phyloP scores from a whole-genome alignment of 92 coral and sea anemone species.

The Paramuricea clavata region DNA sequence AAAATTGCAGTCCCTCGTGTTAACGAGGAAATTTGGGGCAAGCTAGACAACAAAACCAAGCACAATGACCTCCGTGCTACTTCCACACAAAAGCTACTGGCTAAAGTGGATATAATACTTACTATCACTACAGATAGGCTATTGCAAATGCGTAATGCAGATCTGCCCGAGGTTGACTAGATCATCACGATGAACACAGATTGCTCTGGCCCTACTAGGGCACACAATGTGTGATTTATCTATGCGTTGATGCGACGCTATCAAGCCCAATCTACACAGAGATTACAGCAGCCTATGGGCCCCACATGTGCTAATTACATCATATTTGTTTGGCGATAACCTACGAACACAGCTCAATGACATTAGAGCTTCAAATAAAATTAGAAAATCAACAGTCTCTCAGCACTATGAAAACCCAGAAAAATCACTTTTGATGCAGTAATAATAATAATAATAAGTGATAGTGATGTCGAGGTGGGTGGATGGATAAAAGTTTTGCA shows the following conservation, averaged over 20 bases:
- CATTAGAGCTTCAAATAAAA: conserved; percentile 41
- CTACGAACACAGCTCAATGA: conserved; percentile 54
- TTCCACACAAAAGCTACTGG: conserved; percentile 9
- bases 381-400: neutral
- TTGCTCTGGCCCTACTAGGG: conserved; percentile 65
- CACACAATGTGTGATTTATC: conserved; percentile 50
- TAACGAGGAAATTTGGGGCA: conserved; percentile 30
- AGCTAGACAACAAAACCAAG: neutral
- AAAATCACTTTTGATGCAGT: conserved; percentile 57
- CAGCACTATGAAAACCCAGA: neutral
- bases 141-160: conserved; percentile 10
- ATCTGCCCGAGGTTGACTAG: conserved; percentile 42
- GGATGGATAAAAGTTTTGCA: no score
- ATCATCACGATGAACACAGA: conserved; percentile 55
- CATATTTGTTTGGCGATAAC: no score
- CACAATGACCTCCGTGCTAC: conserved; percentile 18
- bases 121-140: conserved; percentile 6
- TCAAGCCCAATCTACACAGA: no score
- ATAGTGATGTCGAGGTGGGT: no score
- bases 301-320: no score
- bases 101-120: conserved; percentile 6
- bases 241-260: no score
- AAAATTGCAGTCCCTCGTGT: conserved; percentile 23
- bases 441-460: no score
- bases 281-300: no score